phyloP scores from a whole-genome alignment of 2,797 vertebrate species.

The Leucoraja ocellata region DNA sequence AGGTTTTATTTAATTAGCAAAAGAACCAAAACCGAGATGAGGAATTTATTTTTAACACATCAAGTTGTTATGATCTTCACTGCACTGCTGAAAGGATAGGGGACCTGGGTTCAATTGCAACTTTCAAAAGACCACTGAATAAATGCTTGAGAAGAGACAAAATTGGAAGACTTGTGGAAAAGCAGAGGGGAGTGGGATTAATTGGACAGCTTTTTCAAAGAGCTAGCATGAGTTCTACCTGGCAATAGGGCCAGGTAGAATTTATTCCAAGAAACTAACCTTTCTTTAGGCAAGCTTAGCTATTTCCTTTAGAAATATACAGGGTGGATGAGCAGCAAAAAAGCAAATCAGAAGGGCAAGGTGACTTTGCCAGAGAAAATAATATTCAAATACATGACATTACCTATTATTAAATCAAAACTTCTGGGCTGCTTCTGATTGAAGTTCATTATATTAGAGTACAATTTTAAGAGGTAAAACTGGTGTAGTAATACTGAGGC shows the following conservation, averaged over 20 bases:
- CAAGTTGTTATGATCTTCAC: neutral
- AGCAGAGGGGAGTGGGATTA: too few relatives aligned
- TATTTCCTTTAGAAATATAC: neutral
- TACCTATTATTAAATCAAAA: conserved; percentile 19
- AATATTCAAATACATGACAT: neutral
- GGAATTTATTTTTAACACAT: neutral
- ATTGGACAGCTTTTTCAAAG: neutral
- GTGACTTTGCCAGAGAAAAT: neutral
- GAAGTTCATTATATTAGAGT: conserved; percentile 9
- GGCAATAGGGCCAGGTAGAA: neutral
- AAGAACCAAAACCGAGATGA: neutral
- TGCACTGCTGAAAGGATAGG: neutral
- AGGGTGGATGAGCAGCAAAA: too few relatives aligned
- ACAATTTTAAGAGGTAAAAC: neutral
- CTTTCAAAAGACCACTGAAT: neutral
- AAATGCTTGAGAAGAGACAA: neutral
- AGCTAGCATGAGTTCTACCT: too few relatives aligned
- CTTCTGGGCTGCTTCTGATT: neutral
- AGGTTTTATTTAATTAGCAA: neutral
- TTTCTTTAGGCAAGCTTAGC: neutral
- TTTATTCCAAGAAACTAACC: neutral
- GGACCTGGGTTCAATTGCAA: neutral
- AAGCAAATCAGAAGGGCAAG: neutral
- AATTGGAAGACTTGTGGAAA: neutral
- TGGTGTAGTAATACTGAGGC: neutral